These are phyloP conservation scores for Strigamia maritima DNA, from an alignment of 2,888 invertebrate species.

Conservation along the genomic window DNA sequence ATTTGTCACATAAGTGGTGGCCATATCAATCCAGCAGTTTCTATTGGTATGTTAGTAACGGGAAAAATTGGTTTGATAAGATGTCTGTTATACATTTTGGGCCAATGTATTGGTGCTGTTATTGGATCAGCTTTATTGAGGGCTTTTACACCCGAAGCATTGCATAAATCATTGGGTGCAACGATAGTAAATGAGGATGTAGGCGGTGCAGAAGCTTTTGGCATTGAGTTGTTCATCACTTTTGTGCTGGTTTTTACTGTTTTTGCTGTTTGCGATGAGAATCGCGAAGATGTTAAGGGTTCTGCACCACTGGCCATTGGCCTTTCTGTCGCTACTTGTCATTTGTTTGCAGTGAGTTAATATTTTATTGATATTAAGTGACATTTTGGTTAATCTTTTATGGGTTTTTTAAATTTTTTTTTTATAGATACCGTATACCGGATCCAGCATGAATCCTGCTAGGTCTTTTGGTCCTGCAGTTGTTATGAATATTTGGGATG, in stretches of 20 bases:
- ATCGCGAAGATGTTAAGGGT: constrained; percentile 73
- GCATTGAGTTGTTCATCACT: constrained; percentile 54
- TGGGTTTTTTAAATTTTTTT: background rate
- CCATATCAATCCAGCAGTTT: constrained; percentile 54
- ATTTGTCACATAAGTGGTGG: constrained; percentile 52
- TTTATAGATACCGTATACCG: constrained; percentile 64
- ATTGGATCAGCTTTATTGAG: constrained; percentile 50
- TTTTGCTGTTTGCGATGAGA: constrained; percentile 74
- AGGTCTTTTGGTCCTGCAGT: constrained; percentile 83
- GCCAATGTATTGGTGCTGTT: constrained; percentile 77
- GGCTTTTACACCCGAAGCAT: constrained; percentile 43
- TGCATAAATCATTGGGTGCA: constrained; percentile 53
- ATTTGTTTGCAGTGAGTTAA: constrained; percentile 64
- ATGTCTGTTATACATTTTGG: constrained; percentile 73
- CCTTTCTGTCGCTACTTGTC: constrained; percentile 76
- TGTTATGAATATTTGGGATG: constrained; percentile 66
- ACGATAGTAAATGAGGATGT: too few relatives aligned
- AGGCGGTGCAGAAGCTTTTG: too few relatives aligned
- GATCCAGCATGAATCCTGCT: constrained; percentile 90
- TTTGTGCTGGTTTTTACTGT: constrained; percentile 83
- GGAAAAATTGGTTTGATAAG: constrained; percentile 74
- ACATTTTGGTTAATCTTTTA: background rate
- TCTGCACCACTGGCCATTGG: constrained; percentile 85
- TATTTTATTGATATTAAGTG: background rate
- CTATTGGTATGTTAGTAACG: constrained; percentile 47